Percentiles rank a stretch among this genome's conserved stretches.
These are phyloP conservation scores for Hypomesus transpacificus DNA, from an alignment of 2,113 vertebrate genomes.

Conservation along the genomic window DNA sequence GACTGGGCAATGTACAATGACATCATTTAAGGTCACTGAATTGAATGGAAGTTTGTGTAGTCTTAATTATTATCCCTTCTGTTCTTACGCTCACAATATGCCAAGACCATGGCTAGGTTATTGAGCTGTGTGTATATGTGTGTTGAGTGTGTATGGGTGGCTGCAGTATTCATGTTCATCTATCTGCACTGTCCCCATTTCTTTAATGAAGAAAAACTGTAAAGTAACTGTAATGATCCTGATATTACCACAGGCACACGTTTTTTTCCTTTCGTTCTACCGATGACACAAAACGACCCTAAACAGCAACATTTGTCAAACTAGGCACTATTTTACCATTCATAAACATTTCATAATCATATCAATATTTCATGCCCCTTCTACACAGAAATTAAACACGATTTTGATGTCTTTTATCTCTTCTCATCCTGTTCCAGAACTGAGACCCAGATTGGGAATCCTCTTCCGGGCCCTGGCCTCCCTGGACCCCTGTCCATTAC, in stretches of 20 bases:
- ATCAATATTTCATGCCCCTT: conserved; percentile 19
- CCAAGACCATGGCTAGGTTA: conserved; percentile 24
- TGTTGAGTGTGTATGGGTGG: too few species aligned
- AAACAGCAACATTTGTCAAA: not conserved
- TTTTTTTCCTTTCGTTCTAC: too few species aligned
- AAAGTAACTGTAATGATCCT: too few species aligned
- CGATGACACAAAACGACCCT: conserved; percentile 7
- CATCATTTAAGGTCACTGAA: not conserved
- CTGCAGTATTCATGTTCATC: too few species aligned
- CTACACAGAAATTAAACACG: not conserved
- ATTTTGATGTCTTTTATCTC: not conserved
- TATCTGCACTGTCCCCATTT: too few species aligned
- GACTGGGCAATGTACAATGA: not conserved
- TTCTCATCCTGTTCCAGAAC: too few species aligned
- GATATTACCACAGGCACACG: too few species aligned
- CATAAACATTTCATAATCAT: not conserved
- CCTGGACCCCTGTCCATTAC: too few species aligned
- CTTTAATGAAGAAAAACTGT: too few species aligned
- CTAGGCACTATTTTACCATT: not conserved
- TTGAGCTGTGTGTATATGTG: conserved; percentile 9
- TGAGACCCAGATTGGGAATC: too few species aligned
- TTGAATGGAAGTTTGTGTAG: conserved; percentile 11
- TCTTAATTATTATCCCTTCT: conserved; percentile 11
- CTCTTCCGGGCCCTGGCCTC: too few species aligned
- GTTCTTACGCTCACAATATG: conserved; percentile 25